A percentile compares a stretch with the other conserved stretches of the same genome.
phyloP scores from a whole-genome alignment of 2,888 invertebrate genomes.

The Thyatira batis region DNA sequence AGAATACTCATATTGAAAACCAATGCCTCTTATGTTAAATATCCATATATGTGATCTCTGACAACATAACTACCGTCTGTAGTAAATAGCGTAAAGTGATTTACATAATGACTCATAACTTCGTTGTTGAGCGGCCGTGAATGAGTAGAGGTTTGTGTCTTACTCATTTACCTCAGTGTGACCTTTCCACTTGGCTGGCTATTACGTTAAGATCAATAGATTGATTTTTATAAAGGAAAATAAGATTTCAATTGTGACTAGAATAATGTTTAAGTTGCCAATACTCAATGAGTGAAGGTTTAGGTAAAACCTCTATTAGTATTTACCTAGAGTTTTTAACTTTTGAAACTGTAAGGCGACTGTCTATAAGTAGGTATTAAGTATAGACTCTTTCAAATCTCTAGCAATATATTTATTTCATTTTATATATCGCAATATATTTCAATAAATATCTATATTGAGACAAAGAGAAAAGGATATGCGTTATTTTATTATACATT shows the following conservation, averaged over 20 bases:
- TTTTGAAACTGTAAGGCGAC: too few relatives aligned
- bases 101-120: conserved; percentile 58
- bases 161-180: conserved; percentile 49
- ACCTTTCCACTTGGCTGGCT: conserved; percentile 33
- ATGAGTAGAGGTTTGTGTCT: conserved; percentile 45
- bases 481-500: too few relatives aligned
- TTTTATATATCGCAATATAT: too few relatives aligned
- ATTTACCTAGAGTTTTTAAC: too few relatives aligned
- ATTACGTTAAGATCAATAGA: neutral
- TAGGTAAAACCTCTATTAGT: too few relatives aligned
- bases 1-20: conserved; percentile 35
- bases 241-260: neutral
- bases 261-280: too few relatives aligned
- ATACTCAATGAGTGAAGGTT: too few relatives aligned
- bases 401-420: too few relatives aligned
- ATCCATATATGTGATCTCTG: conserved; percentile 26
- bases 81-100: conserved; percentile 43
- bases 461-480: too few relatives aligned
- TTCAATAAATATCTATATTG: too few relatives aligned
- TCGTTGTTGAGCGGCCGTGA: conserved; percentile 40
- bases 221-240: neutral
- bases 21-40: conserved; percentile 21
- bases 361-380: too few relatives aligned
- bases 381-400: too few relatives aligned
- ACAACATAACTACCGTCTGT: conserved; percentile 34